Evolutionary conservation across 1,140 invertebrate species (phyloP).

Genomic region (Nebria ingens): DNA sequence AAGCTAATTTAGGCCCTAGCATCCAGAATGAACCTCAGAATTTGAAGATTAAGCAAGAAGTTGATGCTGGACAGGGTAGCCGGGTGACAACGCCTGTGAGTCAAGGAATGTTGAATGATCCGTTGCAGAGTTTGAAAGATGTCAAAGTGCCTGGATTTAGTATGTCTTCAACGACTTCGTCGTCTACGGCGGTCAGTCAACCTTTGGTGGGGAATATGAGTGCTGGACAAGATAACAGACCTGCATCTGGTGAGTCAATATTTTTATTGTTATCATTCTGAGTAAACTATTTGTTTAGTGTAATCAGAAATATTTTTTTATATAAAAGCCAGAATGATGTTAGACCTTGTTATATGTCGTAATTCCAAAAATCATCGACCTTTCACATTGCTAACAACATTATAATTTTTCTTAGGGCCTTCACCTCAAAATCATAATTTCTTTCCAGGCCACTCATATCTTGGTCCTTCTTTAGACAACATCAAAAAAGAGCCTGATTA

Average conservation of each 20-base stretch:
- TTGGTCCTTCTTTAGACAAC: conserved; percentile 49
- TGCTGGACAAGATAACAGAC: conserved; percentile 18
- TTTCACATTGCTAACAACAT: too few species aligned
- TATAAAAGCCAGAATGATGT: too few species aligned
- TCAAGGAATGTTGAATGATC: conserved; percentile 46
- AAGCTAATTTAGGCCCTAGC: conserved; percentile 35
- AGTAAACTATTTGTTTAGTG: not conserved
- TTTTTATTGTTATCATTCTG: too few species aligned
- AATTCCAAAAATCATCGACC: too few species aligned
- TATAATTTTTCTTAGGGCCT: too few species aligned
- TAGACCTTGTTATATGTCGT: too few species aligned
- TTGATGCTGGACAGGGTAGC: conserved; percentile 34
- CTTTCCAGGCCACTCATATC: conserved; percentile 21
- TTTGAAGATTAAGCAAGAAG: conserved; percentile 69
- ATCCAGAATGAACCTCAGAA: conserved; percentile 56
- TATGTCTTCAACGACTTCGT: conserved; percentile 21
- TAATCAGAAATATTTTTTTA: too few species aligned
- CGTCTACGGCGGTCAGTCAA: conserved; percentile 11
- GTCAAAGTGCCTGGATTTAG: conserved; percentile 70
- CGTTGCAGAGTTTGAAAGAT: conserved; percentile 65
- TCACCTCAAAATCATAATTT: too few species aligned
- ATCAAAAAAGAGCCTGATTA: conserved; percentile 60
- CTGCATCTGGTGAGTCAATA: conserved; percentile 19
- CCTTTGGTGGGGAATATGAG: not conserved
- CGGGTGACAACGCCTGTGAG: conserved; percentile 31